Base-by-base conservation (phyloP, 2,113 vertebrate species). In the Tetrao urogallus region DNA sequence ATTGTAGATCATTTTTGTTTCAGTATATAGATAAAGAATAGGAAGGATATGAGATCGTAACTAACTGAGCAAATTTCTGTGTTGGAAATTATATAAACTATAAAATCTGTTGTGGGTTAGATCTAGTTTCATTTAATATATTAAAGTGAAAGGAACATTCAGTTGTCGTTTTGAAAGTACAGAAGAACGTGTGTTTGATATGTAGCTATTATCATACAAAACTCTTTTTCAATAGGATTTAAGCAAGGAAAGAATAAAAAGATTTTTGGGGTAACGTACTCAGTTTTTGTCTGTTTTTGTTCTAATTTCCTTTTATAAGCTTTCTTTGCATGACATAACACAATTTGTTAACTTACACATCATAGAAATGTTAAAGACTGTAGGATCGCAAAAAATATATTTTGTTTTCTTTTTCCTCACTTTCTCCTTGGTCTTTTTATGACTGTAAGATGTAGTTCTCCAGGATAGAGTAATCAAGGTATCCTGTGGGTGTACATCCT, bases 1-100 rank as follows among this genome's bases (percentile, higher is more conserved):
- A 86, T 11, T 47, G 61, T 38, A 92, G 88, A 96, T 91, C 75
- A n/a, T 32, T 76, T 95, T 88, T 45, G 80, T 92, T 90, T 66
- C 28, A 48, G 34, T 34, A 74, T 86, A 89, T 54, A 74, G 38
- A 40, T 42, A 77, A 63, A 82, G 74, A 84, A 64, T 79, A 43
- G 83, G 61, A 81, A 36, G 25, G 4, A 43, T 38, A 57, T 67
- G 42, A 92, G 86, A 82, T 86, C 48, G 87, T 64, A 58, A 40
- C 61, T 65, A 56, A 86, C 70, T 38, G 54, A 86, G 18, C 12
- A 88, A 89, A 82, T 93, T 63, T 95, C 20, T 88, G 5, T 61
- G 43, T 84, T 43, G 17, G 36, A 83, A 40, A 78, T 70, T 21
- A n/a, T 64, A 25, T 63, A 27, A 63, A 27, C 74, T 76, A 78